Evolutionary conservation across 2,797 vertebrate species (phyloP).

Genomic region (Otus scops): DNA sequence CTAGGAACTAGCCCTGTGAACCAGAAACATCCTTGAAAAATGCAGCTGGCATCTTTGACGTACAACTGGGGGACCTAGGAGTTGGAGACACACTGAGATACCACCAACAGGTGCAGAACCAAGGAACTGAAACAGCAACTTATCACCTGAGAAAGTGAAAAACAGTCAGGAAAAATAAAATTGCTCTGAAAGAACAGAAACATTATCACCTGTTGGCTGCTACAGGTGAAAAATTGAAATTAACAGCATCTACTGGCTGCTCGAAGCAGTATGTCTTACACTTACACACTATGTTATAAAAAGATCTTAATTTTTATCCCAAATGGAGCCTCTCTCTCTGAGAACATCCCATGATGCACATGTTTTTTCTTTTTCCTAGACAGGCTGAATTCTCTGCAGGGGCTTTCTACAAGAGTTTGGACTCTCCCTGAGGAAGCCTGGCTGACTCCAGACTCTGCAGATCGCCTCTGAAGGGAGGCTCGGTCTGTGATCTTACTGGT

Average conservation of each 20-base stretch:
- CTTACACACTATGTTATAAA: neutral
- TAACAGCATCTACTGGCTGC: neutral
- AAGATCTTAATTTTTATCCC: neutral
- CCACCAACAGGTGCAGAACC: neutral
- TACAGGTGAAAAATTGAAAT: neutral
- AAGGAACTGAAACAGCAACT: neutral
- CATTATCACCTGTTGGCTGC: neutral
- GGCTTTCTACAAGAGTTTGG: neutral
- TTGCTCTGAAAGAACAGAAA: neutral
- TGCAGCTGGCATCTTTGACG: neutral
- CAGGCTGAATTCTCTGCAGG: neutral
- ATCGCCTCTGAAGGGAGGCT: neutral
- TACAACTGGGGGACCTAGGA: neutral
- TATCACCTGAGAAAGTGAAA: neutral
- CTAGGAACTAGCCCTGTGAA: neutral
- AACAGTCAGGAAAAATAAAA: neutral
- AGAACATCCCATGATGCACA: accelerated
- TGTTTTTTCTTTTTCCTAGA: neutral
- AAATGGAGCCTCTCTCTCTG: neutral
- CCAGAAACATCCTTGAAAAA: neutral
- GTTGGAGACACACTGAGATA: neutral
- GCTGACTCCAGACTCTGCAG: accelerated
- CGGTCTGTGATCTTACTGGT: neutral
- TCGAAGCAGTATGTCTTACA: accelerated
- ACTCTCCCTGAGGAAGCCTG: accelerated